A percentile compares a stretch with the other conserved stretches of the same genome.
phyloP scores from a whole-genome alignment of 30 jellyfish, hydroid and myxozoan species.

The Aurelia sp. region DNA sequence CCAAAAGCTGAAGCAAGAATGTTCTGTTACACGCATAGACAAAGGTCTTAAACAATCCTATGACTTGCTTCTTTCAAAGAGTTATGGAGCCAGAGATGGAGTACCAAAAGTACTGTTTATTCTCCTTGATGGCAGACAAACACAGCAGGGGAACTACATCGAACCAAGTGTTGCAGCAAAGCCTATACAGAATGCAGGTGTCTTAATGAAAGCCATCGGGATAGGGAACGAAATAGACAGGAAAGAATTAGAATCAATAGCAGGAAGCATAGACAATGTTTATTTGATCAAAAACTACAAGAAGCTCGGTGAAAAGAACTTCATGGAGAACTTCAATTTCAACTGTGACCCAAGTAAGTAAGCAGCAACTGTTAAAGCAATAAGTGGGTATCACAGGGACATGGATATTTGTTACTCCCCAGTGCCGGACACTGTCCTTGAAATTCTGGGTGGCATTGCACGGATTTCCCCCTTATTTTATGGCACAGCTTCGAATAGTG shows the following conservation, averaged over 20 bases:
- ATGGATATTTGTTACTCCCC: no score
- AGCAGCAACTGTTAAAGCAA: no score
- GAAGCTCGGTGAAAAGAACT: not conserved
- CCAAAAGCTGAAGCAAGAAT: constrained; percentile 24
- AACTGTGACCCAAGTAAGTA: constrained; percentile 23
- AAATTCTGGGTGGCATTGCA: no score
- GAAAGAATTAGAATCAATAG: constrained; percentile 44
- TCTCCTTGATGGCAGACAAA: constrained; percentile 40
- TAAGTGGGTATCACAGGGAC: no score
- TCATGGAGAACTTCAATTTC: constrained; percentile 42
- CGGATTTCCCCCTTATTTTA: no score
- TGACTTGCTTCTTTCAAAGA: constrained; percentile 36
- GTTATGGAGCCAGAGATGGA: constrained; percentile 60
- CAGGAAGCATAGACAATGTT: constrained; percentile 59
- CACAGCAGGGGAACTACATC: not conserved
- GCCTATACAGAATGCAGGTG: constrained; percentile 43
- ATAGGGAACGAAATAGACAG: constrained; percentile 48
- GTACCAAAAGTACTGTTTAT: constrained; percentile 38
- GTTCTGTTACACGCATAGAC: constrained; percentile 47
- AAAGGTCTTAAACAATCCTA: constrained; percentile 34
- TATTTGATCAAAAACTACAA: constrained; percentile 41
- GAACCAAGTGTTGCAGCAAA: constrained; percentile 56
- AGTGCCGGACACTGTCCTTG: no score
- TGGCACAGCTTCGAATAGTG: no score
- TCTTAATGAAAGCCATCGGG: constrained; percentile 44